These are phyloP conservation scores for Drosophila nigrodunni DNA, from an alignment of 1,140 invertebrate species.

Conservation along the genomic window DNA sequence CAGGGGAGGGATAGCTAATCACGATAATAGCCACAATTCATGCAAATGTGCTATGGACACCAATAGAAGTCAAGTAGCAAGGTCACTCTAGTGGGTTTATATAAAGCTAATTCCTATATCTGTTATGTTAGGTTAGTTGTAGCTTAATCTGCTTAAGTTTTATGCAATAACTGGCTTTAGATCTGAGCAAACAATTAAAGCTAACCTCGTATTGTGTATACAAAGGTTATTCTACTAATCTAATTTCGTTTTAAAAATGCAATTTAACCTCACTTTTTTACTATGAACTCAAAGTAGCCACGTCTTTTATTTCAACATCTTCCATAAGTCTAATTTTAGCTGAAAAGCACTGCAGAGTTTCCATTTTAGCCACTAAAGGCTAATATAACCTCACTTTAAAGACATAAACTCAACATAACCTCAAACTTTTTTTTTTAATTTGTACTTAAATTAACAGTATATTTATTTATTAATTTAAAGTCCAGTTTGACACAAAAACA, in stretches of 20 bases:
- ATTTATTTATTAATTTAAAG: not conserved
- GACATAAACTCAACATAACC: not conserved
- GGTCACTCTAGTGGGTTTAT: slow-evolving; percentile 41
- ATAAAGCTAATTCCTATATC: not conserved
- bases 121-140: not conserved
- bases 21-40: slow-evolving; percentile 66
- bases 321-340: too few relatives aligned
- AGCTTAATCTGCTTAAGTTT: not conserved
- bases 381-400: not conserved
- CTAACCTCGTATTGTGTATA: not conserved
- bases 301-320: too few relatives aligned
- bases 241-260: not conserved
- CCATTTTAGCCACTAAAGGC: not conserved
- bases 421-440: not conserved
- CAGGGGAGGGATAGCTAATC: slow-evolving; percentile 52
- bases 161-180: not conserved
- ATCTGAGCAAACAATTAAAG: not conserved
- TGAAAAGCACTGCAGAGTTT: too few relatives aligned
- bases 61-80: slow-evolving; percentile 74
- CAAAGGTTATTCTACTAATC: not conserved
- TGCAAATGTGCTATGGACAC: slow-evolving; percentile 66
- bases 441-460: not conserved
- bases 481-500: not conserved
- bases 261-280: slow-evolving; percentile 10
- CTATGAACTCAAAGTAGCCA: too few relatives aligned